phyloP scores from a whole-genome alignment of 2,888 invertebrate species.

The Aporophyla nigra region DNA sequence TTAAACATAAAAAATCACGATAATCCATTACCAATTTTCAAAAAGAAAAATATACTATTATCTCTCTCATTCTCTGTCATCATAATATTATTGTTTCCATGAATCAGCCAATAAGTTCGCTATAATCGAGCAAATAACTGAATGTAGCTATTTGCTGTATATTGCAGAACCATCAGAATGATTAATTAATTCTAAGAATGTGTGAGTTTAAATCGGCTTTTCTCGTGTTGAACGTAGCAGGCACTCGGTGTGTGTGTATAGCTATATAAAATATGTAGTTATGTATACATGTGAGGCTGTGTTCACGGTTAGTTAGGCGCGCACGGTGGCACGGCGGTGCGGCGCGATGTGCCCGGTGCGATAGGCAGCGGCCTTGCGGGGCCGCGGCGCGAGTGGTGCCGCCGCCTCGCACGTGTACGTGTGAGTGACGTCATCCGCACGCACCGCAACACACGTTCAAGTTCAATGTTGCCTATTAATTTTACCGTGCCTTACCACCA shows the following conservation, averaged over 20 bases:
- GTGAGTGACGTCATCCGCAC: constrained; percentile 84
- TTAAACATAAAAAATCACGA: background rate
- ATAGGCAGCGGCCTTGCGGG: constrained; percentile 80
- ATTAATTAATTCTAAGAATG: constrained; percentile 26
- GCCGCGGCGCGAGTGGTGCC: constrained; percentile 70
- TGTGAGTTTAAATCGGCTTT: constrained; percentile 36
- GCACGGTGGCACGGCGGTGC: constrained; percentile 53
- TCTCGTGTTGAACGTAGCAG: constrained; percentile 14
- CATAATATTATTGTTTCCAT: background rate
- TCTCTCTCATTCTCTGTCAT: background rate
- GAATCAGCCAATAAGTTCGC: constrained; percentile 7
- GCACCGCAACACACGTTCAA: constrained; percentile 84
- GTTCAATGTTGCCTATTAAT: constrained; percentile 89
- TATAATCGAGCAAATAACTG: constrained; percentile 18
- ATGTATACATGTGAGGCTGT: constrained; percentile 61
- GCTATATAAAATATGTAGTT: constrained; percentile 28
- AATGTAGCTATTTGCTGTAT: constrained; percentile 6
- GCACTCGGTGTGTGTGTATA: constrained; percentile 27
- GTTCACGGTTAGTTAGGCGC: constrained; percentile 71
- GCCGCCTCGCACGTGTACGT: constrained; percentile 75
- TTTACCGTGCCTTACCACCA: constrained; percentile 79
- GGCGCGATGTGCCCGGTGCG: constrained; percentile 72
- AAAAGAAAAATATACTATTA: background rate
- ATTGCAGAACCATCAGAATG: constrained; percentile 13
- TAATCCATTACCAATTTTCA: background rate